A percentile compares a stretch with the other conserved stretches of the same genome.
phyloP scores from a whole-genome alignment of 30 jellyfish, hydroid and myxozoan genomes.

The Aurelia coerulea region DNA sequence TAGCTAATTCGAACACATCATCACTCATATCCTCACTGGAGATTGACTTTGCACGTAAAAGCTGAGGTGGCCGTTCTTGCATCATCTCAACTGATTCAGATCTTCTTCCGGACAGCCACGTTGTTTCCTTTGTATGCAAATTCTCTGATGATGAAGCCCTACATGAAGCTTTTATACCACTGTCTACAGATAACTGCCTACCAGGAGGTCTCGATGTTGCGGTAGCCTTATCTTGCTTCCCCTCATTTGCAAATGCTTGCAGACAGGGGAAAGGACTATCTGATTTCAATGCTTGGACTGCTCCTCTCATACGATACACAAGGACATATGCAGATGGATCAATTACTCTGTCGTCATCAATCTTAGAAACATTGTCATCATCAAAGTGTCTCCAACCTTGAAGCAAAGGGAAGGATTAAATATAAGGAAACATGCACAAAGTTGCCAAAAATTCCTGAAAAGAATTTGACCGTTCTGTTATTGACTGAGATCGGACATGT shows the following conservation, averaged over 20 bases:
- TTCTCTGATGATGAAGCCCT: neutral
- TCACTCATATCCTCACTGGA: constrained; percentile 20
- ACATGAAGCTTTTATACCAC: constrained; percentile 3
- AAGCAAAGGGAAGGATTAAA: neutral
- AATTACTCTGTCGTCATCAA: constrained; percentile 67
- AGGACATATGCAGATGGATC: constrained; percentile 89
- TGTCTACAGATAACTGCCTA: constrained; percentile 50
- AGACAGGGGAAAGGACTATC: constrained; percentile 43
- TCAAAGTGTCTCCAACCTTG: constrained; percentile 94
- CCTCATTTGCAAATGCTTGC: constrained; percentile 14
- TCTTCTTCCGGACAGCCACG: neutral
- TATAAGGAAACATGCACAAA: neutral
- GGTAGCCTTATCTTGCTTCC: constrained; percentile 49
- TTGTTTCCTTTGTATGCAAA: neutral
- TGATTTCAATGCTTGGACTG: constrained; percentile 47
- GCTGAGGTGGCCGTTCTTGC: neutral
- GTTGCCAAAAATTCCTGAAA: neutral
- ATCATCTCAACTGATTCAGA: neutral
- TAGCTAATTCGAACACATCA: constrained; percentile 16
- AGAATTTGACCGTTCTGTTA: no score
- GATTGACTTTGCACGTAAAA: constrained; percentile 9
- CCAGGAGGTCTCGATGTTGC: constrained; percentile 21
- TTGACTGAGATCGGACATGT: no score
- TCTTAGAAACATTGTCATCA: constrained; percentile 77
- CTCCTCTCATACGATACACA: constrained; percentile 86